Percentiles rank a stretch among this genome's conserved stretches.
These are phyloP conservation scores for Platygyra sinensis DNA, from an alignment of 64 coral and sea anemone species.

Conservation along the genomic window DNA sequence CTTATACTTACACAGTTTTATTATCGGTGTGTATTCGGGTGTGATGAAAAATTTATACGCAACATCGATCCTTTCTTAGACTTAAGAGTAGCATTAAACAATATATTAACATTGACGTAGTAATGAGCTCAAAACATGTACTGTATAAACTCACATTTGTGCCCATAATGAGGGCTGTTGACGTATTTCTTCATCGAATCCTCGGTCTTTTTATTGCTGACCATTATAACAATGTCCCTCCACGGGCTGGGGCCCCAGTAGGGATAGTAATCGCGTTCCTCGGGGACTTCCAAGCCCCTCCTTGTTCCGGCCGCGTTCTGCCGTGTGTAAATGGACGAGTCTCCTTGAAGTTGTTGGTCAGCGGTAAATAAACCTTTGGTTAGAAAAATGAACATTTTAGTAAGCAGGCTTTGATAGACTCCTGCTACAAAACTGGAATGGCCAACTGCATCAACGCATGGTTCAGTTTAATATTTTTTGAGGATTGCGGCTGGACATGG, in stretches of 20 bases:
- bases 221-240: slow-evolving; percentile 59
- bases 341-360: slow-evolving; percentile 51
- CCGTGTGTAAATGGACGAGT: slow-evolving; percentile 60
- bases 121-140: neutral
- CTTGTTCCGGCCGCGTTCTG: slow-evolving; percentile 69
- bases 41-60: too few relatives aligned
- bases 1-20: too few relatives aligned
- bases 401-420: too few relatives aligned
- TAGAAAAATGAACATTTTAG: neutral
- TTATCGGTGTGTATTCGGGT: too few relatives aligned
- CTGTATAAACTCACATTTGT: neutral
- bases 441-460: too few relatives aligned
- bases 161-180: neutral
- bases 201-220: slow-evolving; percentile 4
- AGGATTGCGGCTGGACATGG: too few relatives aligned
- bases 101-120: neutral
- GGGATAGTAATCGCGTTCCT: slow-evolving; percentile 81
- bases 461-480: too few relatives aligned
- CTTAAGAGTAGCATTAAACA: neutral
- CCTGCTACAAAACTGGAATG: too few relatives aligned
- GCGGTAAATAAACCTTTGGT: slow-evolving; percentile 12
- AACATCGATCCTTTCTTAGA: too few relatives aligned
- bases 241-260: slow-evolving; percentile 81
- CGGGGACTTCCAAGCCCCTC: slow-evolving; percentile 64
- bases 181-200: slow-evolving; percentile 29